Evolutionary conservation across 2,797 vertebrate species (phyloP).

Genomic region (Rhabdophis nuchalis): DNA sequence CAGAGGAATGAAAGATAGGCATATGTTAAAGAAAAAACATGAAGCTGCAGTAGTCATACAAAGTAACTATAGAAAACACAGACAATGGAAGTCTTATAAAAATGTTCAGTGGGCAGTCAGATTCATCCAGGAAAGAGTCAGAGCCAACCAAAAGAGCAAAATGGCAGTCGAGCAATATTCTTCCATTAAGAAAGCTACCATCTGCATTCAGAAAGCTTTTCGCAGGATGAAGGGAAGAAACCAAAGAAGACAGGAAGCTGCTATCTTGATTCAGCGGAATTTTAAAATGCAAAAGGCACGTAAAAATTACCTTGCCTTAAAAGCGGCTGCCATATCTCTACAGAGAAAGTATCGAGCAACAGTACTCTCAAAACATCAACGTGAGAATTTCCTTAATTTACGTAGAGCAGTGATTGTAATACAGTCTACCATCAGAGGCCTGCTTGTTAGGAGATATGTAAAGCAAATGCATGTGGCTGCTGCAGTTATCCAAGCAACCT

Average conservation of each 20-base stretch:
- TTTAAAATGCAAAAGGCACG: slow-evolving; percentile 66
- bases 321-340: slow-evolving; percentile 60
- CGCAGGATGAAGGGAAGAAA: slow-evolving; percentile 59
- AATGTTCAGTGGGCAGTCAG: slow-evolving; percentile 72
- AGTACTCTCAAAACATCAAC: slow-evolving; percentile 49
- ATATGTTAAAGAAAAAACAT: slow-evolving; percentile 47
- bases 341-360: slow-evolving; percentile 70
- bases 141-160: slow-evolving; percentile 69
- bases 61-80: slow-evolving; percentile 58
- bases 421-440: slow-evolving; percentile 71
- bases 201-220: slow-evolving; percentile 72
- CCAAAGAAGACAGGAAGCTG: slow-evolving; percentile 63
- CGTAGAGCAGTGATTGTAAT: slow-evolving; percentile 58
- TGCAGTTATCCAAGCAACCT: slow-evolving; percentile 72
- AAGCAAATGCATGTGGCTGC: slow-evolving; percentile 66
- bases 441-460: slow-evolving; percentile 59
- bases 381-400: slow-evolving; percentile 48
- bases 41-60: slow-evolving; percentile 69
- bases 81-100: slow-evolving; percentile 45
- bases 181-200: slow-evolving; percentile 62
- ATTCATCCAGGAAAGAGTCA: slow-evolving; percentile 71
- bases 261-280: slow-evolving; percentile 73
- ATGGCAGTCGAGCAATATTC: slow-evolving; percentile 53
- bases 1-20: slow-evolving; percentile 68
- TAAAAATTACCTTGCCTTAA: slow-evolving; percentile 64